Evolutionary conservation across 1,140 invertebrate species (phyloP).

Genomic region (Ladona fulva): DNA sequence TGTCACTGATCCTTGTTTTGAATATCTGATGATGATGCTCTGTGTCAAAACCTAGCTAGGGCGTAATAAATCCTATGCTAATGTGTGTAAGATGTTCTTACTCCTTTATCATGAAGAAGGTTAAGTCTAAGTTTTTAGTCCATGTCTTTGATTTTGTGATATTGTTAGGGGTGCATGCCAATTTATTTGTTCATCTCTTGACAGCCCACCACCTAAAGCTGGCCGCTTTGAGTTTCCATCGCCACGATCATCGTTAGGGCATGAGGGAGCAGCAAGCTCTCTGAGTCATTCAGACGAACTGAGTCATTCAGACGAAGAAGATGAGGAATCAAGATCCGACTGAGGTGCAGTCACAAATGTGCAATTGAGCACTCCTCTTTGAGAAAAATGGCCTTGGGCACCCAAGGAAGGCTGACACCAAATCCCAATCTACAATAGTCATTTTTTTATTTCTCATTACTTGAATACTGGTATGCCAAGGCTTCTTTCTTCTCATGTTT

Average conservation of each 20-base stretch:
- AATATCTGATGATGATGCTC: no score
- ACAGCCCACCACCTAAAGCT: neutral
- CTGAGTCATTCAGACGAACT: neutral
- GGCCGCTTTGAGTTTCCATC: neutral
- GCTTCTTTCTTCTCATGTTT: neutral
- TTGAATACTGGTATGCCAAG: neutral
- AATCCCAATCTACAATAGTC: neutral
- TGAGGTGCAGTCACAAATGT: neutral
- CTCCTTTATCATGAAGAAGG: no score
- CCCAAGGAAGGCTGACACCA: neutral
- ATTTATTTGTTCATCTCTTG: neutral
- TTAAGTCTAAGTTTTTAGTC: no score
- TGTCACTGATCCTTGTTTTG: no score
- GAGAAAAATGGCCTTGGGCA: neutral
- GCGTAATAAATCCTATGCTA: no score
- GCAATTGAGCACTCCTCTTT: neutral
- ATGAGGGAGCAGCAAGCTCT: neutral
- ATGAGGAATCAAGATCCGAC: neutral
- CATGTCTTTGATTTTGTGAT: no score
- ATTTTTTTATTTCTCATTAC: neutral
- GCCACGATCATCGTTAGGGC: neutral
- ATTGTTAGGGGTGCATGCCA: no score
- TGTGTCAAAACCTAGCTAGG: no score
- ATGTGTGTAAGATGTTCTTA: no score
- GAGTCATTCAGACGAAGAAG: neutral